phyloP scores from a whole-genome alignment of 2,888 invertebrate genomes.

The Drymonia ruficornis region DNA sequence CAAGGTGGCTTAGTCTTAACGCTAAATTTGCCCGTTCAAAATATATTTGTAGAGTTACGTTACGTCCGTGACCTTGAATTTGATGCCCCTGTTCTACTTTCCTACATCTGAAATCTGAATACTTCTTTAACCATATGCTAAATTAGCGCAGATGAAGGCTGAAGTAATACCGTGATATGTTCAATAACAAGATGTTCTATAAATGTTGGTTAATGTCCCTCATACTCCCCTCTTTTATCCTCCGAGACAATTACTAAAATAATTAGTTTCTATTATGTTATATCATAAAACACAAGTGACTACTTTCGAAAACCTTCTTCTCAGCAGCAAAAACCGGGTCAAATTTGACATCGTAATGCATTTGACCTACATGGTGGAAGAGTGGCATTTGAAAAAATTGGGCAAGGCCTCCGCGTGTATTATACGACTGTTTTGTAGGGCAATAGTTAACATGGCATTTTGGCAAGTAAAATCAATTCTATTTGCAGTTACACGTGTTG shows the following conservation, averaged over 20 bases:
- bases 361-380: slow-evolving; percentile 74
- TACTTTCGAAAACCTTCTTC: slow-evolving; percentile 44
- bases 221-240: too few relatives aligned
- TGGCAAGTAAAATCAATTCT: slow-evolving; percentile 22
- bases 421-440: slow-evolving; percentile 36
- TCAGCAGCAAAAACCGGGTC: slow-evolving; percentile 64
- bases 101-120: slow-evolving; percentile 77
- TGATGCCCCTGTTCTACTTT: slow-evolving; percentile 80
- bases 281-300: slow-evolving; percentile 25
- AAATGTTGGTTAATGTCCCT: too few relatives aligned
- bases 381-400: slow-evolving; percentile 66
- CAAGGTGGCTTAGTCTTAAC: slow-evolving; percentile 57
- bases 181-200: not conserved
- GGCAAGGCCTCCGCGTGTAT: slow-evolving; percentile 47
- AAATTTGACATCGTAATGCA: slow-evolving; percentile 76
- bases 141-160: slow-evolving; percentile 39
- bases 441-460: slow-evolving; percentile 25
- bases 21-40: slow-evolving; percentile 60
- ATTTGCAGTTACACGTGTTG: not conserved
- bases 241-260: slow-evolving; percentile 4
- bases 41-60: slow-evolving; percentile 71
- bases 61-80: slow-evolving; percentile 72
- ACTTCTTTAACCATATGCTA: slow-evolving; percentile 67
- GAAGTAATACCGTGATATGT: slow-evolving; percentile 17
- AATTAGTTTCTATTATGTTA: slow-evolving; percentile 13